phyloP scores from a whole-genome alignment of 2,888 invertebrate genomes.

The Brenthis hecate region DNA sequence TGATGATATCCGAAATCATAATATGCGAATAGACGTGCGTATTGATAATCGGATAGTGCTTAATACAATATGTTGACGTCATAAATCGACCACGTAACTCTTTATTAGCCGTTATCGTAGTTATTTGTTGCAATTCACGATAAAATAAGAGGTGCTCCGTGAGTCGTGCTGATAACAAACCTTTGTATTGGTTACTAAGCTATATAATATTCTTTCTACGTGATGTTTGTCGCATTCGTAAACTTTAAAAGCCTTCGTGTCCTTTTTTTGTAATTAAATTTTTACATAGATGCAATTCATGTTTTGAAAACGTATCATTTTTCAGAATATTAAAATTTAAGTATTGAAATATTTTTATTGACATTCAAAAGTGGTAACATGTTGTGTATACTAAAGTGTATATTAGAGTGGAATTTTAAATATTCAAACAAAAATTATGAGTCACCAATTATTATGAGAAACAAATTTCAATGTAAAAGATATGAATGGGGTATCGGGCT shows the following conservation, averaged over 20 bases:
- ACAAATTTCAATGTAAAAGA: too few species aligned
- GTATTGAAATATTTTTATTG: too few species aligned
- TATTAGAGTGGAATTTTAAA: too few species aligned
- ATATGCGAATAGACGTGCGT: not conserved
- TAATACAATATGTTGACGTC: constrained; percentile 50
- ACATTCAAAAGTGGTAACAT: too few species aligned
- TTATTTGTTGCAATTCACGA: constrained; percentile 66
- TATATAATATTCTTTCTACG: constrained; percentile 29
- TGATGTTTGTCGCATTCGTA: constrained; percentile 5
- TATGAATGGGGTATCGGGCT: too few species aligned
- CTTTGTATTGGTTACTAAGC: constrained; percentile 52
- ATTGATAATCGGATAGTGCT: constrained; percentile 16
- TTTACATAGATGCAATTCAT: not conserved
- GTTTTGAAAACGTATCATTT: too few species aligned
- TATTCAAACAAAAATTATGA: too few species aligned
- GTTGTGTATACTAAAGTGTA: too few species aligned
- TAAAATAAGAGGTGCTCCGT: constrained; percentile 66
- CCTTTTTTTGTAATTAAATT: not conserved
- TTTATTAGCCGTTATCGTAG: constrained; percentile 65
- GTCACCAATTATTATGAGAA: too few species aligned
- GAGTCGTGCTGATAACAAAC: constrained; percentile 54
- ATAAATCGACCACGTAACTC: constrained; percentile 55
- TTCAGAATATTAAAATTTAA: too few species aligned
- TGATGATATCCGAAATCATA: too few species aligned
- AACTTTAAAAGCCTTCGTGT: not conserved